A percentile compares a stretch with the other conserved stretches of the same genome.
Conservation (phyloP, 2,113 vertebrate species). For the Chelonoidis abingdonii region DNA sequence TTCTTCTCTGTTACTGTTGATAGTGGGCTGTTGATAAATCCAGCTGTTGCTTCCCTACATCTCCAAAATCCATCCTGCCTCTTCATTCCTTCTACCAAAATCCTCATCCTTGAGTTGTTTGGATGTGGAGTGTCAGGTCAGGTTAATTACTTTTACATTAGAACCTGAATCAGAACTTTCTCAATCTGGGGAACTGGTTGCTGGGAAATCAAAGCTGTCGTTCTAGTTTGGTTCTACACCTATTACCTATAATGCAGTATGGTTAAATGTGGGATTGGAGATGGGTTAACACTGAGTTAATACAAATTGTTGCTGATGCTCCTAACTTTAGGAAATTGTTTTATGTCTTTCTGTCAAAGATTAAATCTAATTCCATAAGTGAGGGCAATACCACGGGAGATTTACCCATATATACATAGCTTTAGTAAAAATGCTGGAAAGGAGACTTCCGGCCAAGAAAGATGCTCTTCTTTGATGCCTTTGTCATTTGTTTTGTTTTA, state of each 20-base stretch:
- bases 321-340: not conserved
- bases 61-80: fast-evolving
- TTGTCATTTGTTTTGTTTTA: slow-evolving; percentile 7
- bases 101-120: not conserved
- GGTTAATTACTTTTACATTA: not conserved
- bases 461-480: not conserved
- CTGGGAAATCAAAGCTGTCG: not conserved
- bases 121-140: not conserved
- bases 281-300: not conserved
- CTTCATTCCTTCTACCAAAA: not conserved
- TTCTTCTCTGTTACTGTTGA: not conserved
- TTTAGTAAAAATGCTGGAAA: not conserved
- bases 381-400: not conserved
- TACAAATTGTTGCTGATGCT: not conserved
- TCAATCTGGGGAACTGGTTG: not conserved
- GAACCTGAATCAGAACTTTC: not conserved
- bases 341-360: not conserved
- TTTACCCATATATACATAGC: not conserved
- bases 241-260: not conserved
- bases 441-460: not conserved
- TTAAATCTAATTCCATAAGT: not conserved
- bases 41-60: fast-evolving
- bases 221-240: not conserved
- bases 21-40: not conserved
- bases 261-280: not conserved